Conservation (phyloP, 1,140 invertebrate genomes). For the Coenobita brevimanus region DNA sequence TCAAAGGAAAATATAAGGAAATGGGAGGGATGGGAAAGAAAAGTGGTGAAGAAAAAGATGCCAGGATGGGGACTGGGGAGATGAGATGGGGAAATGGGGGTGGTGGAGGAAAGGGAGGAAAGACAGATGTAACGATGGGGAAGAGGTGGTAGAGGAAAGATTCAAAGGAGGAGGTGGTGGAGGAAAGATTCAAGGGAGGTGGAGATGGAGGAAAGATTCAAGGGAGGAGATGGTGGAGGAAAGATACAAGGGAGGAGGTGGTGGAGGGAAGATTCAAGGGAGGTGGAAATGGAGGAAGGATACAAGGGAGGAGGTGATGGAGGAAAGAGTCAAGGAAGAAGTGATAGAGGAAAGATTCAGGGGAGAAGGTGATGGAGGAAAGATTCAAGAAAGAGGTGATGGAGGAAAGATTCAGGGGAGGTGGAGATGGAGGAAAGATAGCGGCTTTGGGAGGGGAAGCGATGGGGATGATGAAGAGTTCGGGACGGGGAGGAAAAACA, state of each 20-base stretch:
- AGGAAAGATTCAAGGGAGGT: not conserved
- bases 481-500: not conserved
- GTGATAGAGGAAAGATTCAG: not conserved
- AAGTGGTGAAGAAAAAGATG: not conserved
- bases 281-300: not conserved
- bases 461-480: not conserved
- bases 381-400: not conserved
- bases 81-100: not conserved
- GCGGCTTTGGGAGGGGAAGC: not conserved
- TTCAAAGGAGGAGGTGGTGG: not conserved
- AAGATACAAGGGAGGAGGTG: not conserved
- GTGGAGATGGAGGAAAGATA: not conserved
- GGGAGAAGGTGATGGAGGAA: not conserved
- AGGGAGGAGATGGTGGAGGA: not conserved
- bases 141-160: not conserved
- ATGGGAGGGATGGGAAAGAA: constrained; percentile 16
- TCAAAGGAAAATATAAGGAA: not conserved
- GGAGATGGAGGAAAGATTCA: not conserved
- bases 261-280: not conserved
- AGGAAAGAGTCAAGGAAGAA: not conserved
- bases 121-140: not conserved
- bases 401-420: not conserved
- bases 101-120: not conserved
- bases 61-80: not conserved
- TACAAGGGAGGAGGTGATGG: not conserved